These are phyloP conservation scores for Zootermopsis nevadensis DNA, from an alignment of 2,888 invertebrate genomes.

Conservation along the genomic window DNA sequence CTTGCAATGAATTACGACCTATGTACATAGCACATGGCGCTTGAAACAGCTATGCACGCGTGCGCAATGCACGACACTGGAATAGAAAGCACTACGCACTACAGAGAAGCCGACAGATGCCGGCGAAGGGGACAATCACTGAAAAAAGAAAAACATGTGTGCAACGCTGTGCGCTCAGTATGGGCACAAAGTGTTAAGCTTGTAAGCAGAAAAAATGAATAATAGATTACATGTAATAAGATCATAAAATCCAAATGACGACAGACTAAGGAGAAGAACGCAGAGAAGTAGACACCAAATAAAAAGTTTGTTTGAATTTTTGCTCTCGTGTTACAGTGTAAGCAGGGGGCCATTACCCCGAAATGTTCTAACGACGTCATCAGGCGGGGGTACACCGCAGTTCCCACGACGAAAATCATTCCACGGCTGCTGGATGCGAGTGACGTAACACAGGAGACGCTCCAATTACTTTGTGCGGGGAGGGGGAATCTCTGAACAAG, in stretches of 20 bases:
- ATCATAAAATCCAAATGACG: not conserved
- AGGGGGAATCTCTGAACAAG: no score
- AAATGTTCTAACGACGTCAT: not conserved
- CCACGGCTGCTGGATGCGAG: not conserved
- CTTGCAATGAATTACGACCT: not conserved
- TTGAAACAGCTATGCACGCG: not conserved
- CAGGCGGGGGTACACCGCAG: not conserved
- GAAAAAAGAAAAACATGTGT: no score
- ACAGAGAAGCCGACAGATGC: not conserved
- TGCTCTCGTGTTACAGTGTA: not conserved
- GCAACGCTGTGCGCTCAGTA: not conserved
- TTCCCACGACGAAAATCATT: slow-evolving; percentile 6
- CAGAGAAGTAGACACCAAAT: not conserved
- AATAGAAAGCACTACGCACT: not conserved
- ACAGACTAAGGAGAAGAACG: not conserved
- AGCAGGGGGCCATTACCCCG: not conserved
- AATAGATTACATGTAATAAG: not conserved
- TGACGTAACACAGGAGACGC: not conserved
- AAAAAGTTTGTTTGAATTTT: not conserved
- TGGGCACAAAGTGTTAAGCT: not conserved
- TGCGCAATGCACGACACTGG: no score
- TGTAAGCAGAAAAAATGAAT: not conserved
- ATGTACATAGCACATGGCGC: not conserved
- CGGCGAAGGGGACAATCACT: no score
- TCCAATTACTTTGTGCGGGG: not conserved